Evolutionary conservation across 2,888 invertebrate species (phyloP).

Genomic region (Brenthis ino): DNA sequence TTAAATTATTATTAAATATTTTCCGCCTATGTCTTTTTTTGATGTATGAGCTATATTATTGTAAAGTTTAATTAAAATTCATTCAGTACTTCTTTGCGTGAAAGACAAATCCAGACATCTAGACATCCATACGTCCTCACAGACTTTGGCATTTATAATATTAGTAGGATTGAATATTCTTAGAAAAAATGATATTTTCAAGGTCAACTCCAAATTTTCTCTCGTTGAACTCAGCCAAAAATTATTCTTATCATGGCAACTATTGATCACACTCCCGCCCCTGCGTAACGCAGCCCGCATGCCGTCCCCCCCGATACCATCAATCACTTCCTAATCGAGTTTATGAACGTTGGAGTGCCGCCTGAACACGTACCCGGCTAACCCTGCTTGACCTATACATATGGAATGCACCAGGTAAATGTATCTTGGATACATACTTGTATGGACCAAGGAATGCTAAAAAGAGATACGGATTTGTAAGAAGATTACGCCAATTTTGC

Average conservation of each 20-base stretch:
- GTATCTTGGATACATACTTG: neutral
- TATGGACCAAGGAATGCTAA: neutral
- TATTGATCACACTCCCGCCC: constrained; percentile 35
- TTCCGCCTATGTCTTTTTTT: no score
- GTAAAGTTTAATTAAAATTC: no score
- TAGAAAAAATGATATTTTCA: no score
- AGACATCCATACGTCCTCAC: no score
- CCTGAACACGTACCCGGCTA: constrained; percentile 39
- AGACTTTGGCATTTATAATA: no score
- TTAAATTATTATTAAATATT: no score
- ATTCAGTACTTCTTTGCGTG: no score
- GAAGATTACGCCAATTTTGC: no score
- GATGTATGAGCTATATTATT: no score
- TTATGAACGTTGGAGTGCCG: constrained; percentile 58
- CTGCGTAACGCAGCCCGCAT: constrained; percentile 47
- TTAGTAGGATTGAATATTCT: no score
- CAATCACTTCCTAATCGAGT: constrained; percentile 72
- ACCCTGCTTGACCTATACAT: constrained; percentile 38
- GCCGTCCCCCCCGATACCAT: constrained; percentile 48
- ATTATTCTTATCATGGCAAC: constrained; percentile 30
- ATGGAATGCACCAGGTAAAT: constrained; percentile 20
- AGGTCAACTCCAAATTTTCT: constrained; percentile 5
- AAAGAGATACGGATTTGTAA: no score
- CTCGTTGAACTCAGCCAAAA: constrained; percentile 11
- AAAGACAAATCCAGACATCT: no score